Conservation (phyloP, 2,113 vertebrate species). For the Vulpes lagopus region DNA sequence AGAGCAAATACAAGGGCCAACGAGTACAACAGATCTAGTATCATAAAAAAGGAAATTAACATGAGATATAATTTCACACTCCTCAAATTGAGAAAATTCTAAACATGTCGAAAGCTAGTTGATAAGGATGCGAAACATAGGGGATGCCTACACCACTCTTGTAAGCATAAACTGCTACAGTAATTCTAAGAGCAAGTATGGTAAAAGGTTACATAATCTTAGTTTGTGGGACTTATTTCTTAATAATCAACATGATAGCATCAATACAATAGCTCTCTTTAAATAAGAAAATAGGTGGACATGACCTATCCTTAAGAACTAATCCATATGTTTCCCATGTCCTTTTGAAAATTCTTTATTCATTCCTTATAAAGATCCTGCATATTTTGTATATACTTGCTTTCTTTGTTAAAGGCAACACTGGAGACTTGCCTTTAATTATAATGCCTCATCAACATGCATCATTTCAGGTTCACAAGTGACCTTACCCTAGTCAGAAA, state of each 20-base stretch:
- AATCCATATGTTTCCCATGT: not conserved
- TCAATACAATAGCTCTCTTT: not conserved
- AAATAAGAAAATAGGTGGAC: not conserved
- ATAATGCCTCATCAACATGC: not conserved
- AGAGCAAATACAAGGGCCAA: not conserved
- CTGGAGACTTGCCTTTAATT: not conserved
- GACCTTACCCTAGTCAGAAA: not conserved
- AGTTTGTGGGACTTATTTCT: not conserved
- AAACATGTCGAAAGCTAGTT: not conserved
- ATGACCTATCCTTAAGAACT: not conserved
- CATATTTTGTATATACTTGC: not conserved
- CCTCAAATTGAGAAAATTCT: not conserved
- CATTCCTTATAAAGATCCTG: not conserved
- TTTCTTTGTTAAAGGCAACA: conserved; percentile 11
- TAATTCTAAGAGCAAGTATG: not conserved
- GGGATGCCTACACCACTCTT: not conserved
- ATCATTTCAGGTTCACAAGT: conserved; percentile 21
- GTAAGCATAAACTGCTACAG: not conserved
- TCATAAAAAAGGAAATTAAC: not conserved
- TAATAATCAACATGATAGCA: not conserved
- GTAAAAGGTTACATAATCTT: not conserved
- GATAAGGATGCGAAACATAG: not conserved
- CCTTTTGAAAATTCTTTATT: not conserved
- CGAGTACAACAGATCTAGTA: not conserved
- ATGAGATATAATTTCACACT: not conserved